Evolutionary conservation across 2,113 vertebrate species (phyloP), one percentile per base, ranked within the genome.

Genomic region (Oxyruncus cristatus): DNA sequence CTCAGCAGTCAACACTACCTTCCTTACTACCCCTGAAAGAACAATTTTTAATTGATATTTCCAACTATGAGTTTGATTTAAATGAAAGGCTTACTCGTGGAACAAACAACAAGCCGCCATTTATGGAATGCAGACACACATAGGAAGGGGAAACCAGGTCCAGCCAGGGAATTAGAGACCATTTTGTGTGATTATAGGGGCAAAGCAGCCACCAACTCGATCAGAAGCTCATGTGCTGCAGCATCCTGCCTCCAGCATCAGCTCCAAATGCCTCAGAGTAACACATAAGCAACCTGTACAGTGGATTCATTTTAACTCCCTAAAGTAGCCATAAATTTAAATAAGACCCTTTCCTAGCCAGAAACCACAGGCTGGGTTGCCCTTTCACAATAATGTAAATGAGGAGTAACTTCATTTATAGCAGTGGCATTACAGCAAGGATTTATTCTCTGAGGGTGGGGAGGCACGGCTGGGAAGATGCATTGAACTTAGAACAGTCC

Each of bases 211-310:
- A 30, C n/a, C 17, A 23, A 8, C n/a, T 13, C 23, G 55, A 58
- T 3, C 41, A 67, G 77, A 62, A 71, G 32, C 20, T 63, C 47
- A 5, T 2, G 26, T 12, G 24, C 47, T 50, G 52, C 41, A 30
- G 24, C 18, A 37, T 47, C 62, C 35, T 28, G 5, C 63, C 56
- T 62, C 26, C 68, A 92, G 42, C 88, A 93, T 12, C 82, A 92
- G 63, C 67, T 91, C 68, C 76, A 81, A 46, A 46, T 53, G n/a
- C 50, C 46, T 73, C 46, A 39, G 27, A 77, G 21, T 7, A 77
- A 62, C 0, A 1, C 0, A 1, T 7, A 59, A 47, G 35, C 19
- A 72, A 62, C 30, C 23, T 39, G 5, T 8, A 28, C 0, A 2
- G 58, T 26, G 21, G 41, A 35, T 44, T 91, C 20, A 44, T 42